Evolutionary conservation across 2,888 invertebrate species (phyloP).

Genomic region (Uropetala carovei): DNA sequence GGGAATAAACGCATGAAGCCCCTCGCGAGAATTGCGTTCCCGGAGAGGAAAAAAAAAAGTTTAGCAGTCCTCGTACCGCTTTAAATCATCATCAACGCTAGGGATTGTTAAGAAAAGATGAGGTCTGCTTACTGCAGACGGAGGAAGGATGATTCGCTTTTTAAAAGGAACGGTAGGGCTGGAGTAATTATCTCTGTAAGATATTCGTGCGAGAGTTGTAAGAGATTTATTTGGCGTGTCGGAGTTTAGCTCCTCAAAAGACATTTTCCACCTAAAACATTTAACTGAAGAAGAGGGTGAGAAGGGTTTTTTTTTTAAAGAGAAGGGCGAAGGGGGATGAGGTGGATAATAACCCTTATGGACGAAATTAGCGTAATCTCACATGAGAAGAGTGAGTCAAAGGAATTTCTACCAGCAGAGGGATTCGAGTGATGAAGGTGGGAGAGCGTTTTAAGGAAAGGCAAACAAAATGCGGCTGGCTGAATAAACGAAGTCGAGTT

Average conservation of each 20-base stretch:
- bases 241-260: conserved; percentile 9
- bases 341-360: conserved; percentile 6
- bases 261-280: not conserved
- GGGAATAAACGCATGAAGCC: conserved; percentile 3
- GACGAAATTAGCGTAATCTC: not conserved
- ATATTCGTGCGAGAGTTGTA: conserved; percentile 16
- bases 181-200: not conserved
- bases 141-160: not conserved
- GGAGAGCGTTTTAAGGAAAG: not conserved
- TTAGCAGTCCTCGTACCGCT: not conserved
- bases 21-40: not conserved
- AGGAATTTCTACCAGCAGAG: not conserved
- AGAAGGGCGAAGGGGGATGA: too few species aligned
- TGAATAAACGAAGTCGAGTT: not conserved
- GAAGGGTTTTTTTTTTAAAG: not conserved
- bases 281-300: not conserved
- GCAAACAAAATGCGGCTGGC: not conserved
- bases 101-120: conserved; percentile 14
- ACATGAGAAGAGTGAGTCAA: not conserved
- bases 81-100: not conserved
- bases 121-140: not conserved
- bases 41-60: not conserved
- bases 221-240: not conserved
- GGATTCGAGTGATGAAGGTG: too few species aligned
- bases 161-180: conserved; percentile 14